phyloP scores from a whole-genome alignment of 2,888 invertebrate genomes.

The Odontothrips loti region DNA sequence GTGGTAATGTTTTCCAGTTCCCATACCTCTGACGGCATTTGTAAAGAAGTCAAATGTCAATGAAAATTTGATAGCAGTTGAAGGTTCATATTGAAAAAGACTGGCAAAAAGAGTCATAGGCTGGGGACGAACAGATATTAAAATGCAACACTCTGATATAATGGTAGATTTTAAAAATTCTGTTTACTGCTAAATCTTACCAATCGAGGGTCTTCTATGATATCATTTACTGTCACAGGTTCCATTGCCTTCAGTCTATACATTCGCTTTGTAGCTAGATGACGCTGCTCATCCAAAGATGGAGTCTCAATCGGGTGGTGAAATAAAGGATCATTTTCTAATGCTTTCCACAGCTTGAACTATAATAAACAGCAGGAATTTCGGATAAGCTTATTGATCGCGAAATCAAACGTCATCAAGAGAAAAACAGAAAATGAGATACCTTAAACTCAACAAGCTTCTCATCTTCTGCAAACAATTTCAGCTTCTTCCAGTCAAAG shows the following conservation, averaged over 20 bases:
- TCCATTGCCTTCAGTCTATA: slow-evolving; percentile 63
- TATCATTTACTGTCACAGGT: slow-evolving; percentile 55
- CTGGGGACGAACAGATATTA: slow-evolving; percentile 35
- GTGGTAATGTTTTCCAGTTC: slow-evolving; percentile 49
- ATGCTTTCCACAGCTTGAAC: slow-evolving; percentile 55
- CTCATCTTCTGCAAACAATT: slow-evolving; percentile 52
- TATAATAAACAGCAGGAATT: slow-evolving; percentile 45
- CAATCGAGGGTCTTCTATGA: slow-evolving; percentile 42
- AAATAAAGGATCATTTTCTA: slow-evolving; percentile 59
- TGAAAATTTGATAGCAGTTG: slow-evolving; percentile 45
- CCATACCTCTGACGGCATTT: slow-evolving; percentile 48
- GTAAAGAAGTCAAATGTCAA: slow-evolving; percentile 50
- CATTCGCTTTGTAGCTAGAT: slow-evolving; percentile 55
- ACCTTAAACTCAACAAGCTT: slow-evolving; percentile 54
- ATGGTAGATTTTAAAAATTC: background rate
- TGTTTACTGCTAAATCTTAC: slow-evolving; percentile 36
- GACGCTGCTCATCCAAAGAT: slow-evolving; percentile 55
- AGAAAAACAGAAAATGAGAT: slow-evolving; percentile 34
- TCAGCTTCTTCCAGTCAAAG: slow-evolving; percentile 64
- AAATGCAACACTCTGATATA: no score
- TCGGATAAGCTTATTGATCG: background rate
- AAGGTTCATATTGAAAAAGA: slow-evolving; percentile 45
- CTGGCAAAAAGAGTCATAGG: slow-evolving; percentile 37
- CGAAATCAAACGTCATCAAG: background rate
- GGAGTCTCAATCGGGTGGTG: slow-evolving; percentile 50